Percentiles rank a stretch among this genome's conserved stretches.
Evolutionary conservation across 2,113 vertebrate species (phyloP).

Genomic region (Cygnus atratus): DNA sequence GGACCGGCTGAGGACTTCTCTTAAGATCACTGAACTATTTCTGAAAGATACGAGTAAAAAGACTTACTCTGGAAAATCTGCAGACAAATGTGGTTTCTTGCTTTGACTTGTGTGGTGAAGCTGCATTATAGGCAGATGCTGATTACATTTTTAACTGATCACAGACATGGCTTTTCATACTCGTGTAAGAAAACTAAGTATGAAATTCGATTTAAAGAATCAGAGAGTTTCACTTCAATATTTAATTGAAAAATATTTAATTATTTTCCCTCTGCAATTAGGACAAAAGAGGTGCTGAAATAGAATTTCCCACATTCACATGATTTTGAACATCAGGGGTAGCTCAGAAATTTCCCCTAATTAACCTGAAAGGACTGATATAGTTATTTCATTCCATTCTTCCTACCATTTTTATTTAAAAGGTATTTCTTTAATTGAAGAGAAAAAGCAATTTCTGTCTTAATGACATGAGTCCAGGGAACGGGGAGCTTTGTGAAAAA

Average conservation of each 20-base stretch:
- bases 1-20: background rate
- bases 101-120: background rate
- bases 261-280: background rate
- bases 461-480: background rate
- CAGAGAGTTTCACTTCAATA: background rate
- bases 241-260: slow-evolving; percentile 18
- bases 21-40: background rate
- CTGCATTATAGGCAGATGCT: background rate
- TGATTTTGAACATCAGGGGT: background rate
- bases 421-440: slow-evolving; percentile 16
- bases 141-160: background rate
- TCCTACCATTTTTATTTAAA: background rate
- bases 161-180: background rate
- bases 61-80: background rate
- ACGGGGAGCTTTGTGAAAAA: background rate
- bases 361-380: background rate
- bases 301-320: background rate
- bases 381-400: background rate
- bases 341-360: background rate
- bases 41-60: background rate
- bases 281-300: slow-evolving; percentile 11
- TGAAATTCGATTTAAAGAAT: slow-evolving; percentile 1
- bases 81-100: background rate
- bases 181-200: background rate
- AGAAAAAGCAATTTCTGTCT: slow-evolving; percentile 23